These are phyloP conservation scores for Merluccius polli DNA, from an alignment of 2,797 vertebrate species.

Conservation along the genomic window DNA sequence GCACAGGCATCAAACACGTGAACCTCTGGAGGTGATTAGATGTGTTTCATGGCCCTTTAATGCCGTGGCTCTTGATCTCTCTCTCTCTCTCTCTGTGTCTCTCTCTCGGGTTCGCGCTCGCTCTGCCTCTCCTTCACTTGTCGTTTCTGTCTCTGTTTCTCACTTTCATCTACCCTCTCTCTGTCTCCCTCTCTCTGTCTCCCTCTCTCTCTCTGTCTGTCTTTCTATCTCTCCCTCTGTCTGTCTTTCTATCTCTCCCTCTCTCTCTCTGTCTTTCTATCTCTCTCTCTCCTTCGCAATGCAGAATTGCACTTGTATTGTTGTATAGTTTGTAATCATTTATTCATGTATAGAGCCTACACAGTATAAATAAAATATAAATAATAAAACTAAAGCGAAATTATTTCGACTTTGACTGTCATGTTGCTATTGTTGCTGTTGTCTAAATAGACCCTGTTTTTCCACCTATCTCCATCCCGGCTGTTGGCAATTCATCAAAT, in stretches of 20 bases:
- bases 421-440: no score
- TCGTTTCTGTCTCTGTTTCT: background rate
- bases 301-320: no score
- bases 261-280: no score
- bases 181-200: no score
- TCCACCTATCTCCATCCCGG: no score
- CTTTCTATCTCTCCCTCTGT: no score
- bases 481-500: no score
- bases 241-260: no score
- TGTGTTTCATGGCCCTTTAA: background rate
- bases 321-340: background rate
- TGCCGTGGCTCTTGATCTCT: constrained; percentile 6
- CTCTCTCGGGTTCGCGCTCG: background rate
- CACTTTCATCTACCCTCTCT: background rate
- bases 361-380: background rate
- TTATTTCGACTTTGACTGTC: no score
- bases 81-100: constrained; percentile 5
- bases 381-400: background rate
- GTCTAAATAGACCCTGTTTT: no score
- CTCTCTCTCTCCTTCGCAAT: no score
- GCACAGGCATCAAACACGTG: constrained; percentile 7
- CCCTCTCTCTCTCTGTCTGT: no score
- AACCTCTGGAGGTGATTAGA: constrained; percentile 22
- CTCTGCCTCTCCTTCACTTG: background rate
- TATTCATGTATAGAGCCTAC: background rate